Percentiles rank a stretch among this genome's conserved stretches.
Evolutionary conservation across 1,140 invertebrate species (phyloP).

Genomic region (Zaprionus africanus): DNA sequence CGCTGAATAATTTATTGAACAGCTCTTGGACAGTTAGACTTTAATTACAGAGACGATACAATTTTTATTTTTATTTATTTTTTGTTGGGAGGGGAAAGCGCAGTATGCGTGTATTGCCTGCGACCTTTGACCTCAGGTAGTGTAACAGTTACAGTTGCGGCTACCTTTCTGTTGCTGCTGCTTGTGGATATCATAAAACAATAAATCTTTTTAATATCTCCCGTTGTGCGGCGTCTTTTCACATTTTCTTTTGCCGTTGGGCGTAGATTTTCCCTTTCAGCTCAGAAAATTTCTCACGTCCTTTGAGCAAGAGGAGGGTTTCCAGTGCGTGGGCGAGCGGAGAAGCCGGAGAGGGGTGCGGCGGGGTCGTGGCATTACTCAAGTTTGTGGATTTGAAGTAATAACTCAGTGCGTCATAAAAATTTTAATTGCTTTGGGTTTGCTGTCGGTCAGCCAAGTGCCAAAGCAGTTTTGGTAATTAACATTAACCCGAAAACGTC

Average conservation of each 20-base stretch:
- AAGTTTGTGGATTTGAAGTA: constrained; percentile 82
- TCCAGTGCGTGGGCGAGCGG: not conserved
- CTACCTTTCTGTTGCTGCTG: constrained; percentile 36
- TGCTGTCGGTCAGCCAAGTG: constrained; percentile 57
- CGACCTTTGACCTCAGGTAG: constrained; percentile 72
- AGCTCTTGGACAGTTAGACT: constrained; percentile 69
- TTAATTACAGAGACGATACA: constrained; percentile 61
- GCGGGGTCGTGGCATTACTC: constrained; percentile 69
- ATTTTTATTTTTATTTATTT: not conserved
- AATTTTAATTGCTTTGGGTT: constrained; percentile 81
- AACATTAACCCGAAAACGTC: constrained; percentile 79
- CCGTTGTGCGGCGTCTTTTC: constrained; percentile 46
- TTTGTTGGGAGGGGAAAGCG: constrained; percentile 29
- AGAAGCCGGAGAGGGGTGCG: not conserved
- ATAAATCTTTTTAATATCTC: constrained; percentile 82
- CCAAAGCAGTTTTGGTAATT: constrained; percentile 83
- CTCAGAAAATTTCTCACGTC: constrained; percentile 71
- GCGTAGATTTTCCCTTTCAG: constrained; percentile 74
- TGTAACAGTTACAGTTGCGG: constrained; percentile 47
- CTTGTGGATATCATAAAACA: constrained; percentile 73
- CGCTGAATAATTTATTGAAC: constrained; percentile 69
- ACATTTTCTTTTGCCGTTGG: constrained; percentile 47
- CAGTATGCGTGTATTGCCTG: not conserved
- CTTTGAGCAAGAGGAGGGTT: constrained; percentile 32
- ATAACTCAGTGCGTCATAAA: constrained; percentile 83